These are phyloP conservation scores for Periophthalmodon schlosseri DNA, from an alignment of 2,113 vertebrate genomes.

Conservation along the genomic window DNA sequence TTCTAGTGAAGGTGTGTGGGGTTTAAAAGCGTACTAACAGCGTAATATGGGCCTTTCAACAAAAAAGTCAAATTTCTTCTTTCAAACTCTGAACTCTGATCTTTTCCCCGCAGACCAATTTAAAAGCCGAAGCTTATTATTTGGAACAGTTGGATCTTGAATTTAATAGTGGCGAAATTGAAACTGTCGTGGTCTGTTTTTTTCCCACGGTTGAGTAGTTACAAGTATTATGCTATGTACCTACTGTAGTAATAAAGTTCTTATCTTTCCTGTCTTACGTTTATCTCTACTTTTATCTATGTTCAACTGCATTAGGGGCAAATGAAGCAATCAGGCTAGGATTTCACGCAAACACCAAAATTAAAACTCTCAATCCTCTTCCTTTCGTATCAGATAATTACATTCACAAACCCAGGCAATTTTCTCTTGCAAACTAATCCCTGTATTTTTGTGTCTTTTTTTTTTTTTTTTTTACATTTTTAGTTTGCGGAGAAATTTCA, in stretches of 20 bases:
- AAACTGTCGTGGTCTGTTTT: too few species aligned
- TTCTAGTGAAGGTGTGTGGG: too few species aligned
- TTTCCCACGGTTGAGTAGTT: too few species aligned
- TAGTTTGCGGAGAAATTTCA: conserved; percentile 99
- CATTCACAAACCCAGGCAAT: background rate
- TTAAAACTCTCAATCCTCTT: background rate
- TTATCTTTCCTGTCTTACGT: background rate
- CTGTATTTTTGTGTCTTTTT: background rate
- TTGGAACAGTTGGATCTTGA: too few species aligned
- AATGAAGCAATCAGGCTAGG: background rate
- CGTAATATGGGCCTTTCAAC: too few species aligned
- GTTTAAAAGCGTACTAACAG: too few species aligned
- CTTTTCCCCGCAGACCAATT: too few species aligned
- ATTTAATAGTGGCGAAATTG: too few species aligned
- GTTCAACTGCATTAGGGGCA: background rate
- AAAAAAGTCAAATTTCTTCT: too few species aligned
- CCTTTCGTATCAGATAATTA: conserved; percentile 12
- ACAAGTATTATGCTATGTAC: background rate
- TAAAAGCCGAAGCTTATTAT: too few species aligned
- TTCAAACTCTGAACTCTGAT: too few species aligned
- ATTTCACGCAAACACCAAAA: background rate
- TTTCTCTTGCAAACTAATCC: conserved; percentile 8
- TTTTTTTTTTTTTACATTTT: conserved; percentile 35
- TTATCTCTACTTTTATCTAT: background rate
- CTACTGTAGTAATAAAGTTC: background rate